Base-by-base conservation (phyloP, 1,140 invertebrate species). In the Drosophila sechellia region DNA sequence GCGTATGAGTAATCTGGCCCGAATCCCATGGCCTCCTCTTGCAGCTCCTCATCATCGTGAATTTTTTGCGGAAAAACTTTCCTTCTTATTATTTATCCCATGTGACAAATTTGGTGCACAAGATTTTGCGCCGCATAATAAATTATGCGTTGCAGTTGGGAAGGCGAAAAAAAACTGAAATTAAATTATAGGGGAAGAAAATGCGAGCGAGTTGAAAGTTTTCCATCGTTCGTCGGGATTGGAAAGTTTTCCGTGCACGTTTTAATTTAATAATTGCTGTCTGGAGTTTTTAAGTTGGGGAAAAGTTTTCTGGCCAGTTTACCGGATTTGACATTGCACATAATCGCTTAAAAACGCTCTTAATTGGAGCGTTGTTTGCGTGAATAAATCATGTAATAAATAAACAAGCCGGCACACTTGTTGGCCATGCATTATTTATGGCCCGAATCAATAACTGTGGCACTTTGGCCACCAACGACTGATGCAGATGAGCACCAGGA, bases 71-170 rank as follows among this genome's bases (percentile, higher is more conserved):
- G 50, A 58, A 60, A 66, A 86, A 87, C 68, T 87, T 83, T 72
- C 71, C 60, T 52, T 77, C 59, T 77, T 87, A 89, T 89, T 87
- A 89, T 87, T 87, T 87, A 89, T 87, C 84, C 84, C 84, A 87
- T 87, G 84, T 89, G 84, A 89, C 84, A 89, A 87, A 87, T 89
- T 87, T 87, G 63, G 63, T 70, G 79, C 75, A 89, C 84, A 76
- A 87, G 78, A 86, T 86, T 86, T 79, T 75, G 74, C 77, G 48
- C 69, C 50, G 61, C 70, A 81, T 77, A 69, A 83, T 87, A 86
- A 87, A 86, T 81, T 86, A 81, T 83, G 79, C 66, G 45, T 64
- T 53, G 46, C 78, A 66, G 13, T 39, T 39, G 20, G 12, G 8
- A n/a, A 8, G n/a, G 17, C 50, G 17, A 65, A 56, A 68, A 63